Percentiles rank a stretch among this genome's conserved stretches.
These are phyloP conservation scores for Drosophila monieri DNA, from an alignment of 2,888 invertebrate species.

Conservation along the genomic window DNA sequence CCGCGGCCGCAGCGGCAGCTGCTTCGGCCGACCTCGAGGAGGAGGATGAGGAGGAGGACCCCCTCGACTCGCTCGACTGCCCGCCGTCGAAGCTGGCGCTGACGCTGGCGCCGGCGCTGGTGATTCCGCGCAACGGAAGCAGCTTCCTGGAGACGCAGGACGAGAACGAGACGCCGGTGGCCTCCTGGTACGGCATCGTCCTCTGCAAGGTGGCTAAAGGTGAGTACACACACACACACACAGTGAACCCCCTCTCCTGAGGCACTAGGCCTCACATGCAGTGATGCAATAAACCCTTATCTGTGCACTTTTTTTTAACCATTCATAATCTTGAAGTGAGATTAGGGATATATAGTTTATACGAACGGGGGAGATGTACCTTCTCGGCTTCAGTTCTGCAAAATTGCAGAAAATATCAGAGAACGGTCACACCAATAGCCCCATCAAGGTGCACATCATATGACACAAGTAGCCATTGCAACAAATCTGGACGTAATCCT, in stretches of 20 bases:
- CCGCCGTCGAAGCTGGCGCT: conserved; percentile 32
- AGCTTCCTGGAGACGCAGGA: conserved; percentile 80
- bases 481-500: not conserved
- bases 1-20: conserved; percentile 55
- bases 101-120: conserved; percentile 48
- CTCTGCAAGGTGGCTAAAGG: conserved; percentile 90
- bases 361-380: not conserved
- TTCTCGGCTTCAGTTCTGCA: not conserved
- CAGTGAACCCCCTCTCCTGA: not conserved
- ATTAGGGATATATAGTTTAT: not conserved
- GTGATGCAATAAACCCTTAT: not conserved
- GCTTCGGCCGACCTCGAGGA: conserved; percentile 37
- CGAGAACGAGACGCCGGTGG: conserved; percentile 81
- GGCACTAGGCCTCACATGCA: not conserved
- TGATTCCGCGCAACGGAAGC: conserved; percentile 67
- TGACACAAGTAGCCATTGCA: not conserved
- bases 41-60: conserved; percentile 56
- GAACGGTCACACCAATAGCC: not conserved
- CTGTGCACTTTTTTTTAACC: not conserved
- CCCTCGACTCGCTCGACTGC: conserved; percentile 64
- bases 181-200: conserved; percentile 87
- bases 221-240: conserved; percentile 82
- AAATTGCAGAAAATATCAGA: not conserved
- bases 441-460: not conserved
- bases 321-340: not conserved